Percentiles rank a stretch among this genome's conserved stretches.
Conservation (phyloP, 30 jellyfish, hydroid and myxozoan species). For the Phacellophora camtschatica region DNA sequence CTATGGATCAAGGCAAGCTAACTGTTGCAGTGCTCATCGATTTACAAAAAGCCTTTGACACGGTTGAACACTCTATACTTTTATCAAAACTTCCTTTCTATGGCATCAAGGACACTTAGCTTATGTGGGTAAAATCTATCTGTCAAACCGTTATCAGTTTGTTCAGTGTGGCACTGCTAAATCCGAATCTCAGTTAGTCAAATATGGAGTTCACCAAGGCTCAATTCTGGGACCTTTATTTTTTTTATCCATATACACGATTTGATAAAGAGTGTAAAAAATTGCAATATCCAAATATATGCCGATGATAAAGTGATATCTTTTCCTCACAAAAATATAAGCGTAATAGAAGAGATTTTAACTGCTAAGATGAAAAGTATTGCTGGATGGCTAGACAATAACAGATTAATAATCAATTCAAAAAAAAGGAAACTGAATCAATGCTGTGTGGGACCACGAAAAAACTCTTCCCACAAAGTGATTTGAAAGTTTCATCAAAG, state of each 20-base stretch:
- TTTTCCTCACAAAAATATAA: slow-evolving; percentile 35
- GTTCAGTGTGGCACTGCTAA: slow-evolving; percentile 20
- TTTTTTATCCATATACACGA: slow-evolving; percentile 41
- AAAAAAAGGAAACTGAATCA: slow-evolving; percentile 26
- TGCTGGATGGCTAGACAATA: slow-evolving; percentile 44
- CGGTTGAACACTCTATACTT: too few species aligned
- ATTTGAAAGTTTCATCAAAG: not conserved
- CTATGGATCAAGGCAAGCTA: slow-evolving; percentile 15
- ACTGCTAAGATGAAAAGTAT: slow-evolving; percentile 12
- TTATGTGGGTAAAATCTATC: not conserved
- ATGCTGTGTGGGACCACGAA: slow-evolving; percentile 25
- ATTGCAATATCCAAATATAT: slow-evolving; percentile 23
- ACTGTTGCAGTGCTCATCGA: slow-evolving; percentile 12
- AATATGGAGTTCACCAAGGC: slow-evolving; percentile 66
- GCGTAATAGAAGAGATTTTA: slow-evolving; percentile 18
- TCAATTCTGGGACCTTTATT: slow-evolving; percentile 54
- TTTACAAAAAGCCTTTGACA: not conserved
- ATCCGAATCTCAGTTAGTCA: slow-evolving; percentile 12
- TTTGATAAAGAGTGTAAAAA: not conserved
- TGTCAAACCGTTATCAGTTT: slow-evolving; percentile 28
- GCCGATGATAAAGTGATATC: slow-evolving; percentile 53
- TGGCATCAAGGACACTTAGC: too few species aligned
- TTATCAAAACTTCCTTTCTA: too few species aligned
- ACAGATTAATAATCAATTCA: not conserved
- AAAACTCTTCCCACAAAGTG: not conserved